Base-by-base conservation (phyloP, 1,140 invertebrate genomes). In the Trachymyrmex septentrionalis region DNA sequence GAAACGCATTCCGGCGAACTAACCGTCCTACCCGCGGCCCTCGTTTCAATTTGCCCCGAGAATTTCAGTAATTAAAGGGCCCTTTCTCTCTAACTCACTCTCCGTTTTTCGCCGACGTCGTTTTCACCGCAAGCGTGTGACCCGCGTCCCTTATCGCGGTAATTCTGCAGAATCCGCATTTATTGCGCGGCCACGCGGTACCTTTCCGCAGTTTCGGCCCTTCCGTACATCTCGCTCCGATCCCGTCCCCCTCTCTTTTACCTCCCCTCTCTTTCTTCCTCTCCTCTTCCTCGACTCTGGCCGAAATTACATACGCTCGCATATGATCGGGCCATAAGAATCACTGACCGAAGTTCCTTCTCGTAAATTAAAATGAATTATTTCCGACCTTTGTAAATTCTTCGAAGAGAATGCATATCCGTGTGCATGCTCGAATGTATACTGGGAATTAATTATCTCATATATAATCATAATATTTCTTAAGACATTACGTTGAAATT, bases 51-150 rank as follows among this genome's bases (percentile, higher is more conserved):
- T 86, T 86, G 78, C 69, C 76, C 73, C 44, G 86, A 90, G 87
- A 91, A 88, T 91, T 91, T 86, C 57, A 87, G 86, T 80, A 87
- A 88, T 90, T 91, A 90, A 91, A 91, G 87, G 85, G 88, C 61
- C 80, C 88, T 81, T 67, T 48, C 44, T 48, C 44, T 63, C 38
- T 30, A n/a, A 55, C 38, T 72, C 53, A n/a, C 48, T n/a, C 59
- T 67, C 38, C 44, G 80, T 84, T 84, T 84, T 84, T 84, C 67
- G 80, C 44, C 30, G 67, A 19, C 57, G 73, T 34, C 34, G 59
- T 86, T 66, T 53, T 76, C 63, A 69, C 85, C 72, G 50, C 64
- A 48, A 50, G 55, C n/a, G 44, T 16, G 69, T 27, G 44, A n/a
- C 10, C 21, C 50, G 53, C 59, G 84, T 77, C 63, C 59, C 55